Percentiles rank a stretch among this genome's conserved stretches.
Conservation (phyloP, 2,113 vertebrate species). For the Ondatra zibethicus region DNA sequence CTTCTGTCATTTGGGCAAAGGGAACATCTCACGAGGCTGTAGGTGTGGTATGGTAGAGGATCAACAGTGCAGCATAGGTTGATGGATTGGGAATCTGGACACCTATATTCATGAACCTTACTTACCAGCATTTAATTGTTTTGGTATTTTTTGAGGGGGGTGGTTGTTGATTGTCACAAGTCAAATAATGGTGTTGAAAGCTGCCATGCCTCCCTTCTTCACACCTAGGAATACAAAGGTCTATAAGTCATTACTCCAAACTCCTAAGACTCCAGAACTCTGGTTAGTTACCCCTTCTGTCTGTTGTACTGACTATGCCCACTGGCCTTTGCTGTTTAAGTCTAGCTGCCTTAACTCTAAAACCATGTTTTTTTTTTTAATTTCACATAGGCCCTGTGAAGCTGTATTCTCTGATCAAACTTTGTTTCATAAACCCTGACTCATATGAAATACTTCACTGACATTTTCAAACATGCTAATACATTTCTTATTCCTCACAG, state of each 20-base stretch:
- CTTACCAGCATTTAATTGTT: background rate
- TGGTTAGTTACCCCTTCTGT: background rate
- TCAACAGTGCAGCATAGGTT: background rate
- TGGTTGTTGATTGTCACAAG: background rate
- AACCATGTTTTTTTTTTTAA: background rate
- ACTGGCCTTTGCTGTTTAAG: constrained; percentile 5
- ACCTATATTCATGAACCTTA: background rate
- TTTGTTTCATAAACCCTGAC: background rate
- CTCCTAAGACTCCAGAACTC: no score
- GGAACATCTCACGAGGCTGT: background rate
- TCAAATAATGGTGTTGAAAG: background rate
- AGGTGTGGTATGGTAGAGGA: background rate
- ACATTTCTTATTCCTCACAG: background rate
- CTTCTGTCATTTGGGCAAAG: background rate
- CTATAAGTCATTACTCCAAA: background rate
- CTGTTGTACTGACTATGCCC: background rate
- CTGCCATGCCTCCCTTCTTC: background rate
- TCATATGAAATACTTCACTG: background rate
- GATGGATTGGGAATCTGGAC: background rate
- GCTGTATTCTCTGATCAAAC: background rate
- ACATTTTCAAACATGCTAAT: background rate
- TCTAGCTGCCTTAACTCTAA: background rate
- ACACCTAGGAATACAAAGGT: background rate
- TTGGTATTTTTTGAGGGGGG: background rate
- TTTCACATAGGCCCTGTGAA: background rate